Evolutionary conservation across 2,113 vertebrate species (phyloP), one percentile per base, ranked within the genome.

Genomic region (Phylloscopus trochiloides): DNA sequence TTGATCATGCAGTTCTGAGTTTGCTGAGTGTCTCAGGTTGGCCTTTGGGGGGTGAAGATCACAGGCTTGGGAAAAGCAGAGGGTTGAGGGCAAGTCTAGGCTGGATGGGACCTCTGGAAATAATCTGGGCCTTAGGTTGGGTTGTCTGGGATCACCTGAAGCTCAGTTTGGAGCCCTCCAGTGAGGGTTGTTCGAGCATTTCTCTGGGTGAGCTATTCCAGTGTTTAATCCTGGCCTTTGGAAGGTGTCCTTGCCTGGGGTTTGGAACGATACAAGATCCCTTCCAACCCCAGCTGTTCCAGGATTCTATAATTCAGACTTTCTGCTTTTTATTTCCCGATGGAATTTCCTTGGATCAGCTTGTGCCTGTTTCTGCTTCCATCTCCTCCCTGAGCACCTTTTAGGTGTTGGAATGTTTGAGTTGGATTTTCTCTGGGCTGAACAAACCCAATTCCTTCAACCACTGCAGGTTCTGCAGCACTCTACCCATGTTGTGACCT

Each of bases 191-290:
- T 36, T n/a, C 7, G 31, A 48, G 31, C 25, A 14, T 9, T 54
- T 72, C 43, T 42, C 32, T 42, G 32, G 10, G 14, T 57, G 32
- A 50, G 25, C 19, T 57, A 0, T 38, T 75, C 9, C 52, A 71
- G 4, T 7, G n/a, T 54, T 84, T 12, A 13, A 1, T 61, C 61
- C 61, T 47, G 61, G 21, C 24, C 28, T 61, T 2, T 38, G 61
- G 45, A 40, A 29, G 10, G 19, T 52, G 45, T 52, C 45, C 61
- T 7, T n/a, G 17, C 59, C 36, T 43, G 10, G 13, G 15, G 2
- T 43, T 74, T 40, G 70, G n/a, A 34, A 31, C 31, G 24, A 25
- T 3, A 3, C 0, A 7, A 31, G 4, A 14, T 68, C 38, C 11
- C 62, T 61, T 67, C 61, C 17, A 17, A 13, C 54, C 29, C n/a